Evolutionary conservation across 2,888 invertebrate species (phyloP).

Genomic region (Eucriotettix oculatus): DNA sequence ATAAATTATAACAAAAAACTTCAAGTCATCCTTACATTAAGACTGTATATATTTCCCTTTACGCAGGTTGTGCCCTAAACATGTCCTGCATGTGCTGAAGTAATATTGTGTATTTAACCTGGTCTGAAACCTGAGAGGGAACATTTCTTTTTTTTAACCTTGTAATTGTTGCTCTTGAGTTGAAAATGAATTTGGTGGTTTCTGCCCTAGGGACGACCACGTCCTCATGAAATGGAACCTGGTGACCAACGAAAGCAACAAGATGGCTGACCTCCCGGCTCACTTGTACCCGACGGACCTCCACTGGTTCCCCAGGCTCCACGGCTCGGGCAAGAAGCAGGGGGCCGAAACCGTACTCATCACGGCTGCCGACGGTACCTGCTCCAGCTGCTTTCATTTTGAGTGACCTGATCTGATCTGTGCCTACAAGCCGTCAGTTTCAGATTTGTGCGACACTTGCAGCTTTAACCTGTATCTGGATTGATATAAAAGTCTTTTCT

Average conservation of each 20-base stretch:
- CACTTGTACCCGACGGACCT: slow-evolving; percentile 81
- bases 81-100: no score
- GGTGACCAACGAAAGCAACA: slow-evolving; percentile 55
- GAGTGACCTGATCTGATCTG: no score
- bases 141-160: not conserved
- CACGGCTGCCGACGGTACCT: slow-evolving; percentile 72
- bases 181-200: not conserved
- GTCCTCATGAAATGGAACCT: slow-evolving; percentile 79
- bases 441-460: no score
- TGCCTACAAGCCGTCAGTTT: no score
- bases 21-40: no score
- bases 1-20: no score
- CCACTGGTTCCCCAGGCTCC: slow-evolving; percentile 64
- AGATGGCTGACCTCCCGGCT: slow-evolving; percentile 59
- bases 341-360: slow-evolving; percentile 68
- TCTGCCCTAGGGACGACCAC: slow-evolving; percentile 70
- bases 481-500: no score
- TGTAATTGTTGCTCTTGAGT: not conserved
- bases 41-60: no score
- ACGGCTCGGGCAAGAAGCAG: slow-evolving; percentile 23
- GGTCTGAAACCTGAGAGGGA: no score
- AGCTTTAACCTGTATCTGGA: no score
- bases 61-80: no score
- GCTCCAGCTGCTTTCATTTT: not conserved
- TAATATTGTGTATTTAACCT: no score